Evolutionary conservation across 1,140 invertebrate genomes (phyloP), one percentile per base, ranked within the genome.

Genomic region (Anastatus disparis): DNA sequence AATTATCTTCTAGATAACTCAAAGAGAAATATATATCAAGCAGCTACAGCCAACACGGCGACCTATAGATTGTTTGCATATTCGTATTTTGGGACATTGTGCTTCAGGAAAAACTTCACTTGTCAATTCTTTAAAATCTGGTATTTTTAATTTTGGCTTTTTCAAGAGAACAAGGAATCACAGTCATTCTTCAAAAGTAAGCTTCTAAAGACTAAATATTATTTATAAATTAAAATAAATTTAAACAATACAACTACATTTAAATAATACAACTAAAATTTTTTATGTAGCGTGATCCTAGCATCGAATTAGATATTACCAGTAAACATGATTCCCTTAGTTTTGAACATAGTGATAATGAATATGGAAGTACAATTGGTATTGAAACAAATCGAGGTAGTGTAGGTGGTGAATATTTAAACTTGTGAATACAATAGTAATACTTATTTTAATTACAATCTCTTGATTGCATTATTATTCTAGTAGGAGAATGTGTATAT

Each of bases 61-160:
- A 69, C 87, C 89, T 13, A 87, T 95, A 46, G 84, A 89, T 55
- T 87, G 91, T 56, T 88, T 95, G 55, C 94, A 94, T 76, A 75
- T 95, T 29, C 91, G 94, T 75, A 77, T 95, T 20, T 89, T 95
- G 72, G 94, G 94, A 4, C 90, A 93, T 76, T 93, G 90, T 48
- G 91, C 90, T 1, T 89, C 91, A 9, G 94, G 94, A 3, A 95
- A 95, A 84, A 90, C 91, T 12, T 89, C 91, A 1, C 83, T 95
- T 13, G 87, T 93, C 12, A 91, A 93, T 73, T 90, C 91, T 1
- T 81, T 95, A 20, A 91, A 92, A 78, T 89, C 90, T 65, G 90
- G 91, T 1, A 88, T 91, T 69, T 91, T 92, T 76, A 88, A 87
- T 74, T 85, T 85, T 56, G 88, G 89, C 20, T 87, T 91, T 65